These are phyloP conservation scores for Cygnus buccinator DNA, from an alignment of 2,113 vertebrate species.

Conservation along the genomic window DNA sequence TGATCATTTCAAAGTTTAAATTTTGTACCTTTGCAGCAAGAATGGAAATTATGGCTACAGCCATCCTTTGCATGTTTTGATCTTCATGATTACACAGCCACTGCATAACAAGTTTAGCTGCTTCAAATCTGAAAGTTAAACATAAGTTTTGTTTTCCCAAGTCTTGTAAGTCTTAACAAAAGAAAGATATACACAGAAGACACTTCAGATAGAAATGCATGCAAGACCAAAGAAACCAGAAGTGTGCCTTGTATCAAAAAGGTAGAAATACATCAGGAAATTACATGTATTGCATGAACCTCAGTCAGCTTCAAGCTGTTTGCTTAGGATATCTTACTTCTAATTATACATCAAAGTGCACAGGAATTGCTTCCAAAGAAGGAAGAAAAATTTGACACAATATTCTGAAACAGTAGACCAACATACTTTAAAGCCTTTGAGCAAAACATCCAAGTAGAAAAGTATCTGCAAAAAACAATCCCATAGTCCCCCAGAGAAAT, in stretches of 20 bases:
- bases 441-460: not conserved
- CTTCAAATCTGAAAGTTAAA: constrained; percentile 89
- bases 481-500: not conserved
- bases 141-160: not conserved
- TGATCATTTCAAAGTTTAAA: not conserved
- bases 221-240: not conserved
- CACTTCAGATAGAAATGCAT: not conserved
- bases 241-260: not conserved
- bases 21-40: constrained; percentile 93
- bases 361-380: not conserved
- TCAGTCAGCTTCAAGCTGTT: not conserved
- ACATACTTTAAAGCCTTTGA: not conserved
- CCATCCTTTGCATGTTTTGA: constrained; percentile 99
- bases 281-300: not conserved
- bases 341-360: not conserved
- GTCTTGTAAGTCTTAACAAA: not conserved
- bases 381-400: not conserved
- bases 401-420: not conserved
- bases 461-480: not conserved
- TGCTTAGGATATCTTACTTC: not conserved
- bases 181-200: not conserved
- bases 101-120: constrained; percentile 99
- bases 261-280: not conserved
- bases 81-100: constrained; percentile 99
- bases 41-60: constrained; percentile 98